These are phyloP conservation scores for Oreonectes daqikongensis DNA, from an alignment of 2,797 vertebrate genomes.

Conservation along the genomic window DNA sequence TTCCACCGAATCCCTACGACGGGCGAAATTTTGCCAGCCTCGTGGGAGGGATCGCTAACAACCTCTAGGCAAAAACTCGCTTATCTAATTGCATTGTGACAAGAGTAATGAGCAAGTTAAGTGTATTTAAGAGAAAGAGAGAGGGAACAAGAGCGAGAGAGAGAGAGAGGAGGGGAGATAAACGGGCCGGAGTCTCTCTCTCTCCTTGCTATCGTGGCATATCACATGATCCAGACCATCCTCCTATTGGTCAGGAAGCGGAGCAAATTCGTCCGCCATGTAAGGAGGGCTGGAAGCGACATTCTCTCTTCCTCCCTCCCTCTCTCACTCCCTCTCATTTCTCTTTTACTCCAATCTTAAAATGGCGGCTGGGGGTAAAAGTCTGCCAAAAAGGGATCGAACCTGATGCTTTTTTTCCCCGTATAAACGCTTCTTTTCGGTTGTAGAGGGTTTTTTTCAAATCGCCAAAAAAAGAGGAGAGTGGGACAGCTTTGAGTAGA, in stretches of 20 bases:
- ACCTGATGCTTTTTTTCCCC: conserved; percentile 61
- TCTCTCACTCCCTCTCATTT: conserved; percentile 32
- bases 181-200: conserved; percentile 42
- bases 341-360: conserved; percentile 75
- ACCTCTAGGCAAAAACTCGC: conserved; percentile 41
- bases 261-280: conserved; percentile 87
- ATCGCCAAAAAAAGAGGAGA: conserved; percentile 48
- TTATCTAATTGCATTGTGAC: conserved; percentile 45
- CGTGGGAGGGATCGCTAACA: conserved; percentile 25
- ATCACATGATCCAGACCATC: conserved; percentile 80
- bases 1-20: conserved; percentile 80
- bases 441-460: conserved; percentile 55
- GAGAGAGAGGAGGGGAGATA: conserved; percentile 34
- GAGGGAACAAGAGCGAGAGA: not conserved
- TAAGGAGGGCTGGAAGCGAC: conserved; percentile 83
- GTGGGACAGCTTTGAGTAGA: conserved; percentile 79
- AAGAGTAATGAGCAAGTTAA: conserved; percentile 49
- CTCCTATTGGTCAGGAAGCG: conserved; percentile 80
- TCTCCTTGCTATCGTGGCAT: conserved; percentile 82
- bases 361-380: conserved; percentile 80
- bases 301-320: conserved; percentile 70
- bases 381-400: conserved; percentile 69
- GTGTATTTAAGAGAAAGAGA: conserved; percentile 40
- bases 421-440: conserved; percentile 51
- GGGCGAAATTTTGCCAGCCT: conserved; percentile 65